Base-by-base conservation (phyloP, 1,140 invertebrate genomes). In the Drosophila lacertosa region DNA sequence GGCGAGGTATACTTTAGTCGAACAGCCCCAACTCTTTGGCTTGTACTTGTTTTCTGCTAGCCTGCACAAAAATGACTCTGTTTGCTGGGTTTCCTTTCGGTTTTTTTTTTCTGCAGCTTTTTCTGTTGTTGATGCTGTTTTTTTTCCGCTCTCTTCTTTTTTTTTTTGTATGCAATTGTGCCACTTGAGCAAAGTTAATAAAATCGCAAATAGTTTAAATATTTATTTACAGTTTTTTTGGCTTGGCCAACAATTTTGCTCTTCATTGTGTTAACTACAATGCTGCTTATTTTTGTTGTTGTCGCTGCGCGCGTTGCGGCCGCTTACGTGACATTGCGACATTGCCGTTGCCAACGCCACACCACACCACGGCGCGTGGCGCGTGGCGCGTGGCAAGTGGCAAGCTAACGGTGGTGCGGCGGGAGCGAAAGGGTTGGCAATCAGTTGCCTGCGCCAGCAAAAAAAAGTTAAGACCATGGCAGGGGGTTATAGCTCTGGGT, bases 171-270 rank as follows among this genome's bases (percentile, higher is more conserved):
- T 86, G 82, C 77, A 86, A 84, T 86, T 80, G 73, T 77, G 82
- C 77, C 81, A 86, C 81, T 86, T 86, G 81, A 81, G 77, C 69
- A 81, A 88, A 86, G 81, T 86, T 86, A 86, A 86, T 86, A 86
- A 88, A 86, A 82, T 86, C 86, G 81, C 81, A 88, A 86, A 88
- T 86, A 81, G 82, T 82, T 86, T 67, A 86, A 86, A 86, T 86
- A 88, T 88, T 88, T 86, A 86, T 86, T 86, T 82, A 74, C 81
- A 77, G 65, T 77, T 88, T 86, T 86, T 88, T 86, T 74, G 73
- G 81, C 58, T 77, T 77, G 59, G 68, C 67, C 73, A 80, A 80
- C 81, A 84, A 86, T 84, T 69, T 80, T 59, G 54, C 71, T 62
- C 67, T 86, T 77, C 63, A 79, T 81, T 86, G 54, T 80, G 45